Percentiles rank a stretch among this genome's conserved stretches.
These are phyloP conservation scores for Drosophila demipolita DNA, from an alignment of 2,888 invertebrate species.

Conservation along the genomic window DNA sequence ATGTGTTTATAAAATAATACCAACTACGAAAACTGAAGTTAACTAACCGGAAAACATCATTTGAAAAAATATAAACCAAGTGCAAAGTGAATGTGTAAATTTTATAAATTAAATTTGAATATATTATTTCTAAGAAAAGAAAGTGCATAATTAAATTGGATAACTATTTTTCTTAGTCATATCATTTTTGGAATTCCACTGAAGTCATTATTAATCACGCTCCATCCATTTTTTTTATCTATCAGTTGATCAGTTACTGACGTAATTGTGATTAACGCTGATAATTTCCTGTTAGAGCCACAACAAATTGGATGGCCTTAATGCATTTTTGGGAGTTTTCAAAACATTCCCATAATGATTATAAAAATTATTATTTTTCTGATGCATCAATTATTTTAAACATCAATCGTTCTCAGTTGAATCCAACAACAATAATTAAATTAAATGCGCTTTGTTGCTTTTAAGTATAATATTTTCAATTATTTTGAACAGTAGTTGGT, in stretches of 20 bases:
- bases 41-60: background rate
- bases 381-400: background rate
- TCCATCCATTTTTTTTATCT: conserved; percentile 1
- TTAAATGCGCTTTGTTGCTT: background rate
- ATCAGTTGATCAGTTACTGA: conserved; percentile 18
- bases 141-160: background rate
- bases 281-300: conserved; percentile 9
- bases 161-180: background rate
- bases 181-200: conserved; percentile 5
- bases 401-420: background rate
- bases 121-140: background rate
- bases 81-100: background rate
- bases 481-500: conserved; percentile 10
- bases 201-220: conserved; percentile 19
- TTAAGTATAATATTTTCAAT: conserved; percentile 23
- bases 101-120: background rate
- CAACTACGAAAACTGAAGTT: conserved; percentile 1
- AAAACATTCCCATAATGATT: background rate
- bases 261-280: conserved; percentile 2
- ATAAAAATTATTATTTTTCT: background rate
- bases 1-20: conserved; percentile 20
- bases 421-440: background rate
- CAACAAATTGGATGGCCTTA: background rate
- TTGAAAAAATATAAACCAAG: background rate
- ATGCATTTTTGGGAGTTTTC: background rate